Conservation (phyloP, 2,888 invertebrate species). For the Teleogryllus oceanicus region DNA sequence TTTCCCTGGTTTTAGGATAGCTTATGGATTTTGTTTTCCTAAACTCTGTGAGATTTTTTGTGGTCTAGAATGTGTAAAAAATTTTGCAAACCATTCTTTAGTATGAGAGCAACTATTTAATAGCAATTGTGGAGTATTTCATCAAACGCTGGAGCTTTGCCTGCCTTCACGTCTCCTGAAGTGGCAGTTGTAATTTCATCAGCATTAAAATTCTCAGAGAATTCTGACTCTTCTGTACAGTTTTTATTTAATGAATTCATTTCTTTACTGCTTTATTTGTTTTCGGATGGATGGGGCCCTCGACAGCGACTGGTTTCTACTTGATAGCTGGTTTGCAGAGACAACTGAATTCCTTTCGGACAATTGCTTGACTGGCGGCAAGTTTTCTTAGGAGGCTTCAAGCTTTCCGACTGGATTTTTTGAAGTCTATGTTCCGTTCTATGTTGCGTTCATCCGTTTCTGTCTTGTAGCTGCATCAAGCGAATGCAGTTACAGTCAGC, state of each 20-base stretch:
- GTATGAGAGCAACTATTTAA: neutral
- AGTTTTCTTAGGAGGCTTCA: no score
- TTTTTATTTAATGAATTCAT: neutral
- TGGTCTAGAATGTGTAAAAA: neutral
- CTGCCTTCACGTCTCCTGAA: no score
- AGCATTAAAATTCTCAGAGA: no score
- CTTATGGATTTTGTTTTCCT: neutral
- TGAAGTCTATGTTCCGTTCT: neutral
- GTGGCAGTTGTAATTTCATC: no score
- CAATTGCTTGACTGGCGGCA: no score
- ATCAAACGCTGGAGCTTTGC: neutral
- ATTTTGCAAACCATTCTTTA: neutral
- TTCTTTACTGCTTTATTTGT: neutral
- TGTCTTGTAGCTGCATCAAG: neutral
- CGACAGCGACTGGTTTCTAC: neutral
- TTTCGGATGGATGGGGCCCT: neutral
- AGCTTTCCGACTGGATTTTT: neutral
- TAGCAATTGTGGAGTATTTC: neutral
- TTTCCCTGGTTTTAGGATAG: neutral
- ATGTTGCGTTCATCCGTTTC: neutral
- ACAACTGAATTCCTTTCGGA: no score
- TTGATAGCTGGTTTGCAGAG: no score
- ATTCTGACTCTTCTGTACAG: neutral
- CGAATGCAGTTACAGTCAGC: neutral
- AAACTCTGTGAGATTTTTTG: neutral